Evolutionary conservation across 1,140 invertebrate species (phyloP).

Genomic region (Bicyclus anynana): DNA sequence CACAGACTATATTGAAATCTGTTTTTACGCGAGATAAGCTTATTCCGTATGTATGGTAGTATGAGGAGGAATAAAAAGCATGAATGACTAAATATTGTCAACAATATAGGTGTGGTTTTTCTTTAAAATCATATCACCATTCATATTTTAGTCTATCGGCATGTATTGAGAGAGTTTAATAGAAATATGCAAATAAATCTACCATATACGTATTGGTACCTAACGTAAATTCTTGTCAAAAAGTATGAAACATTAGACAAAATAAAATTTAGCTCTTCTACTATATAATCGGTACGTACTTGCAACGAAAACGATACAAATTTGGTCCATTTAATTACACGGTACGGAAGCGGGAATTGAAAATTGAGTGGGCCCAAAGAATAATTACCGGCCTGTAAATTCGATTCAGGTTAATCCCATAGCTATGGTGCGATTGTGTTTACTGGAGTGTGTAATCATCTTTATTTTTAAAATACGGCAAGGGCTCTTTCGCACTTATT

Average conservation of each 20-base stretch:
- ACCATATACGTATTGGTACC: no score
- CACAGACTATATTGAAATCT: no score
- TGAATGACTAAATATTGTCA: no score
- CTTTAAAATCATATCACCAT: no score
- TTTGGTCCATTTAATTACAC: slow-evolving; percentile 29
- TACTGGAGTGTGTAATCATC: background rate
- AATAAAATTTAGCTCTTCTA: background rate
- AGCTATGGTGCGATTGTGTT: slow-evolving; percentile 2
- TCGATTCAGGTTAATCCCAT: slow-evolving; percentile 21
- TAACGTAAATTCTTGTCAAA: no score
- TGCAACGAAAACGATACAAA: slow-evolving; percentile 19
- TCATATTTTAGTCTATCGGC: no score
- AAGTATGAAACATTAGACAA: background rate
- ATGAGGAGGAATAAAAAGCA: no score
- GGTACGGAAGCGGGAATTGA: slow-evolving; percentile 23
- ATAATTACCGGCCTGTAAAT: slow-evolving; percentile 27
- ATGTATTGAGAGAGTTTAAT: no score
- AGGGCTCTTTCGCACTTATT: background rate
- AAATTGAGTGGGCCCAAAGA: slow-evolving; percentile 28
- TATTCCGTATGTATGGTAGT: no score
- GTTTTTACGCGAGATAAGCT: no score
- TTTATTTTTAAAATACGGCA: background rate
- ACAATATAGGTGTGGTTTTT: no score
- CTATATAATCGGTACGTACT: background rate
- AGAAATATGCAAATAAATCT: no score